A percentile compares a stretch with the other conserved stretches of the same genome.
Conservation (phyloP, 2,888 invertebrate species). For the Oxystoma pomonae region DNA sequence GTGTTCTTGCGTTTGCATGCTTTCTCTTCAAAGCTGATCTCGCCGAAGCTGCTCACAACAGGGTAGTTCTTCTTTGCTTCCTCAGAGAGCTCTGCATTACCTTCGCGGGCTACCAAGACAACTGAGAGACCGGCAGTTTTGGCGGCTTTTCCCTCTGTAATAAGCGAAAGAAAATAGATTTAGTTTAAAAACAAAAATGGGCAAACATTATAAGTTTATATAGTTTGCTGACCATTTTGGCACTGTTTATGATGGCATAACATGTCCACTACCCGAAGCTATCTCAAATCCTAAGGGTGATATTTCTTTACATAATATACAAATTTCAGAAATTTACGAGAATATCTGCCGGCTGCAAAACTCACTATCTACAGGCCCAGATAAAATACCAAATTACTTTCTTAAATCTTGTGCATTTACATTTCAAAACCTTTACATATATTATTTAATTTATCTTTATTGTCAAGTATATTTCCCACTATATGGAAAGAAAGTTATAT, state of each 20-base stretch:
- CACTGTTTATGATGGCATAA: too few relatives aligned
- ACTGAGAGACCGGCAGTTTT: slow-evolving; percentile 65
- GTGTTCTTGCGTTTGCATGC: slow-evolving; percentile 42
- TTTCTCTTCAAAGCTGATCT: slow-evolving; percentile 45
- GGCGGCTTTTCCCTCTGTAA: slow-evolving; percentile 81
- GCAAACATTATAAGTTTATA: neutral
- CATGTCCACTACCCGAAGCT: too few relatives aligned
- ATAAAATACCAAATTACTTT: too few relatives aligned
- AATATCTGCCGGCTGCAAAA: too few relatives aligned
- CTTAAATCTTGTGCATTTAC: too few relatives aligned
- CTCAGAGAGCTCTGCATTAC: slow-evolving; percentile 67
- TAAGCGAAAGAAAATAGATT: slow-evolving; percentile 14
- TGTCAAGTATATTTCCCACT: too few relatives aligned
- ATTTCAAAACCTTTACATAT: too few relatives aligned
- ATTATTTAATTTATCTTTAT: too few relatives aligned
- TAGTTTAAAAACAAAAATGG: slow-evolving; percentile 8
- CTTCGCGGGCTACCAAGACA: slow-evolving; percentile 71
- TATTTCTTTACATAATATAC: slow-evolving; percentile 15
- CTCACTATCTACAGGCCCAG: too few relatives aligned
- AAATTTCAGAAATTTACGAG: too few relatives aligned
- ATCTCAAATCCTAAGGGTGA: too few relatives aligned
- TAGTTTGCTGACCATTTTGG: neutral
- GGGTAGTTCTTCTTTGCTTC: slow-evolving; percentile 54
- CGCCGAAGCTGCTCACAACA: slow-evolving; percentile 59
- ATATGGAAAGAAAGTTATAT: too few relatives aligned